Evolutionary conservation across 2,113 vertebrate genomes (phyloP).

Genomic region (Talpa occidentalis): DNA sequence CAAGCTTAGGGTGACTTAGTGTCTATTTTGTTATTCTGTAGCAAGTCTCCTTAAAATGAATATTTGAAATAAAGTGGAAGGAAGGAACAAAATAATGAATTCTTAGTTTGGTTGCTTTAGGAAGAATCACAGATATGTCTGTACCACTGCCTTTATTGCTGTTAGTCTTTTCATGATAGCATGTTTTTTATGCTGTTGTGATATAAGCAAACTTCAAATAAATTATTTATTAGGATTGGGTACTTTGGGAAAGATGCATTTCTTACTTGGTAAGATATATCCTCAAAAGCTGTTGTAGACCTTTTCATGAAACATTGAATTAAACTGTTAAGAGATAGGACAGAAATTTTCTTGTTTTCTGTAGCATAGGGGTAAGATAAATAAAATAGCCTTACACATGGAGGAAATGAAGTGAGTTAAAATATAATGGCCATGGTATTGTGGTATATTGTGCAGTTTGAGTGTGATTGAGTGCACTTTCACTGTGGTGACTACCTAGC

Average conservation of each 20-base stretch:
- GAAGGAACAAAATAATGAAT: neutral
- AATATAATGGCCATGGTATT: neutral
- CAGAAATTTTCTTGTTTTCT: conserved; percentile 2
- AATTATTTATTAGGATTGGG: neutral
- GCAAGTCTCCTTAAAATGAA: neutral
- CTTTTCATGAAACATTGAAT: neutral
- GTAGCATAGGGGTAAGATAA: neutral
- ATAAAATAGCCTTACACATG: neutral
- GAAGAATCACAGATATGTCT: neutral
- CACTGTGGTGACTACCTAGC: neutral
- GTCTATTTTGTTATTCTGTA: neutral
- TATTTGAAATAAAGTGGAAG: conserved; percentile 26
- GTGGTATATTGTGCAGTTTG: neutral
- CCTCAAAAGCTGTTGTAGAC: neutral
- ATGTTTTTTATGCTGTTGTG: neutral
- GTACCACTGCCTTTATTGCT: neutral
- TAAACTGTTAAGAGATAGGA: neutral
- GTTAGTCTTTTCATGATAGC: neutral
- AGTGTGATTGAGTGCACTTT: neutral
- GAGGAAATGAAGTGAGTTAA: neutral
- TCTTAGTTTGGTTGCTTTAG: neutral
- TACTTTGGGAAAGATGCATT: neutral
- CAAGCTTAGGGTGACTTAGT: conserved; percentile 14
- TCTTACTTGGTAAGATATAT: neutral
- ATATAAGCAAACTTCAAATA: neutral